Evolutionary conservation across 2,888 invertebrate genomes (phyloP), one percentile per base, ranked within the genome.

Genomic region (Acrocyrtus sp.): DNA sequence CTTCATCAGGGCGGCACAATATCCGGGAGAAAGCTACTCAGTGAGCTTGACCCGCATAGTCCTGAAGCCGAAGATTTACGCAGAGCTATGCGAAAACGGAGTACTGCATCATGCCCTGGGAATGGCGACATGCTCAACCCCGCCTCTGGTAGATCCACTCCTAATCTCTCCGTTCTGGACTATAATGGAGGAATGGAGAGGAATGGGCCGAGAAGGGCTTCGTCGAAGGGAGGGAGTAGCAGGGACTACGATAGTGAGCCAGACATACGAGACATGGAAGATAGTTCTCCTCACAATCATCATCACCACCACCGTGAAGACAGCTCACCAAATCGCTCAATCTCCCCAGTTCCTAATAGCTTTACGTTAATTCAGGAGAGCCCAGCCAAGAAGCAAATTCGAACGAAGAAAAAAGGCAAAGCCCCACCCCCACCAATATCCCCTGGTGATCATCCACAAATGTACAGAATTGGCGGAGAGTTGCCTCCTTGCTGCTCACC

Each of bases 1-100:
- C 85, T 94, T 65, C 92, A 92, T 81, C 90, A 91, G 4, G 93
- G 93, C 0, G 94, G 94, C 58, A 94, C 94, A 76, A 90, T 94
- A 83, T 92, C 91, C 81, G 92, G 92, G 3, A 86, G 92, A 66
- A 87, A 88, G 65, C 87, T 82, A 82, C 86, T 77, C 21, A 75
- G 61, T 56, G 78, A 78, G 68, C 72, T 79, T 65, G 72, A 72
- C 34, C 69, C 63, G 8, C 57, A 53, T n/a, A 70, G 61, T 50
- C 56, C 63, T 39, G 66, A 66, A 48, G 61, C 72, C 12, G 76
- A 76, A 50, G 72, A 69, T 27, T 67, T 76, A 43, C 48, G 69
- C 21, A 39, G 69, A 39, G 75, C 77, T 3, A 74, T 72, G 45
- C 17, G 79, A 51, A 79, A 78, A 48, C 54, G 77, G 45, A 75